Conservation (phyloP, 2,113 vertebrate species). For the Periophthalmus modestus region DNA sequence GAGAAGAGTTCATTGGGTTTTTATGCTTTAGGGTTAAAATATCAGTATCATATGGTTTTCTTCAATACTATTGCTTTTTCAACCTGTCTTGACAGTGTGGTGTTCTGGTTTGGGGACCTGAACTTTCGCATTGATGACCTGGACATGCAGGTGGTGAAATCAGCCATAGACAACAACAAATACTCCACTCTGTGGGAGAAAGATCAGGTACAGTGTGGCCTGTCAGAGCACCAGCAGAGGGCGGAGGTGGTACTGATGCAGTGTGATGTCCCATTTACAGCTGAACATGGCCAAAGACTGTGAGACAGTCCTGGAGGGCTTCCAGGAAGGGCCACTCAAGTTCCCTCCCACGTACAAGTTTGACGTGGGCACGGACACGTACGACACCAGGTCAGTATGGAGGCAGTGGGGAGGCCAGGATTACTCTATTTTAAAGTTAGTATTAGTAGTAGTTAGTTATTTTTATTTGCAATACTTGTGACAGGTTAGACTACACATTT, state of each 20-base stretch:
- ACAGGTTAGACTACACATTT: too few relatives aligned
- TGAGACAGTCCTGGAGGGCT: slow-evolving; percentile 91
- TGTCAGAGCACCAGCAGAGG: slow-evolving; percentile 52
- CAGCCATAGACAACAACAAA: slow-evolving; percentile 89
- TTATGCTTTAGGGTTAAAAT: neutral
- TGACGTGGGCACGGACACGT: slow-evolving; percentile 94
- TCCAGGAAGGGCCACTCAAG: slow-evolving; percentile 91
- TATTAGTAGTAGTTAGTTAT: too few relatives aligned
- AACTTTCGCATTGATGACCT: slow-evolving; percentile 96
- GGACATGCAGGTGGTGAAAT: slow-evolving; percentile 92
- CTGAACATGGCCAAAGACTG: slow-evolving; percentile 92
- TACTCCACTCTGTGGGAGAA: slow-evolving; percentile 90
- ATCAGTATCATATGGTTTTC: too few relatives aligned
- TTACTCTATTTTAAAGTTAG: too few relatives aligned
- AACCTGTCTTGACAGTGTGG: slow-evolving; percentile 78
- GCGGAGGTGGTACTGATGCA: neutral
- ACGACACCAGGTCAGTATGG: slow-evolving; percentile 90
- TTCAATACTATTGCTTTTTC: too few relatives aligned
- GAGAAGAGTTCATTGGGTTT: neutral
- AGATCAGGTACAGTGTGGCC: slow-evolving; percentile 85
- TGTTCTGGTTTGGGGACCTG: slow-evolving; percentile 98
- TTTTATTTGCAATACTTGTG: too few relatives aligned
- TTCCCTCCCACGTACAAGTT: slow-evolving; percentile 98
- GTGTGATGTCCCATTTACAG: slow-evolving; percentile 63
- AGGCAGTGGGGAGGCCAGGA: too few relatives aligned